Evolutionary conservation across 2,113 vertebrate species (phyloP).

Genomic region (Tragelaphus imberbis): DNA sequence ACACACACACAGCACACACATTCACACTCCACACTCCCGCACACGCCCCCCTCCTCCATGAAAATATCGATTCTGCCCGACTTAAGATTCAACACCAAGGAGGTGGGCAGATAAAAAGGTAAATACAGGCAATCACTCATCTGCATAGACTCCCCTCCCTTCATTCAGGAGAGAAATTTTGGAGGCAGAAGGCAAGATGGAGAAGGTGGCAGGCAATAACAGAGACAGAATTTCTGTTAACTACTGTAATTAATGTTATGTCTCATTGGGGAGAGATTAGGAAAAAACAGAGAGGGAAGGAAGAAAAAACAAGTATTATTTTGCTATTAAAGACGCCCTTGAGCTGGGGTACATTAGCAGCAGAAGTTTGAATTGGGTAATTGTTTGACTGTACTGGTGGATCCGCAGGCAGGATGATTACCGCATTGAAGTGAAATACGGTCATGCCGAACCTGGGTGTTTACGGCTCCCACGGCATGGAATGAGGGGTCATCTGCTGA

Average conservation of each 20-base stretch:
- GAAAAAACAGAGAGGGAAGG: conserved; percentile 71
- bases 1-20: conserved; percentile 7
- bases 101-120: conserved; percentile 27
- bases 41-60: not conserved
- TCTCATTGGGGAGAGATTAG: conserved; percentile 81
- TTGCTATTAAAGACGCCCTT: conserved; percentile 76
- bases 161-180: conserved; percentile 70
- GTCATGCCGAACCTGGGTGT: fast-evolving
- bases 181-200: conserved; percentile 66
- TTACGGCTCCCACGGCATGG: fast-evolving
- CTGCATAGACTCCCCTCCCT: conserved; percentile 38
- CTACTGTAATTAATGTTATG: conserved; percentile 84
- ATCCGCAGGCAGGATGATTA: not conserved
- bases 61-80: conserved; percentile 75
- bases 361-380: conserved; percentile 54
- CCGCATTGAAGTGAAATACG: fast-evolving
- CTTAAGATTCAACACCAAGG: conserved; percentile 58
- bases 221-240: conserved; percentile 81
- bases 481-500: not conserved
- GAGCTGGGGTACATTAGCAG: conserved; percentile 49
- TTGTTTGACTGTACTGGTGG: not conserved
- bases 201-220: conserved; percentile 77
- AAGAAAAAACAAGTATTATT: conserved; percentile 73
- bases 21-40: conserved; percentile 16
- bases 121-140: conserved; percentile 69